Evolutionary conservation across 2,797 vertebrate genomes (phyloP).

Genomic region (Labeo calbasu): DNA sequence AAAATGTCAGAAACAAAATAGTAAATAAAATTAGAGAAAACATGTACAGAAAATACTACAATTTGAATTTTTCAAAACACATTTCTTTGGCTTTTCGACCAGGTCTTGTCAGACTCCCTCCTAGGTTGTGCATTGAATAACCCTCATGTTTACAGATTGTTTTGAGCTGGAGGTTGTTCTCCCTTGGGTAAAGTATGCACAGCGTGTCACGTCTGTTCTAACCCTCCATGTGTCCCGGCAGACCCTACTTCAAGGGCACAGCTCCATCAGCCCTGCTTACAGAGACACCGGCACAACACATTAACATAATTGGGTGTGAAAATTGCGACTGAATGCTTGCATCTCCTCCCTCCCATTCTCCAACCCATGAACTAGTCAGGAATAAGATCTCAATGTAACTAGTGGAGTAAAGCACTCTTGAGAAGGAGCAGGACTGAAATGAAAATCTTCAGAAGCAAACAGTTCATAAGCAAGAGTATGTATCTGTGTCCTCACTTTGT

Average conservation of each 20-base stretch:
- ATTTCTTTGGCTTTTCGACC: slow-evolving; percentile 1
- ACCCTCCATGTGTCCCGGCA: slow-evolving; percentile 25
- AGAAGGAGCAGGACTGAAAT: slow-evolving; percentile 1
- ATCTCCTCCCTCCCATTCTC: slow-evolving; percentile 31
- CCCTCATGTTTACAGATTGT: slow-evolving; percentile 44
- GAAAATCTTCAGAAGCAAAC: slow-evolving; percentile 6
- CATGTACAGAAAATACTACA: not conserved
- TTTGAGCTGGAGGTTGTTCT: slow-evolving; percentile 25
- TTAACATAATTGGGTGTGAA: slow-evolving; percentile 62
- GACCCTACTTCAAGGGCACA: slow-evolving; percentile 58
- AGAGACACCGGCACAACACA: slow-evolving; percentile 37
- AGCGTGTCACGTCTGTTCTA: slow-evolving; percentile 49
- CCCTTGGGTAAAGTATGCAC: slow-evolving; percentile 48
- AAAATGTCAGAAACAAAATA: not conserved
- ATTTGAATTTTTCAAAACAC: not conserved
- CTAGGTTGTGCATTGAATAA: slow-evolving; percentile 34
- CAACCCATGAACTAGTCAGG: slow-evolving; percentile 9
- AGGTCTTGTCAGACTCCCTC: not conserved
- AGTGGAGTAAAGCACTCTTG: slow-evolving; percentile 3
- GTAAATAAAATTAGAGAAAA: not conserved
- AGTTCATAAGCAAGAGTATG: slow-evolving; percentile 19
- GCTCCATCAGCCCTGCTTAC: slow-evolving; percentile 41
- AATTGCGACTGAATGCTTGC: slow-evolving; percentile 47
- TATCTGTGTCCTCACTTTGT: slow-evolving; percentile 39
- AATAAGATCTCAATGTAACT: slow-evolving; percentile 27